phyloP scores from a whole-genome alignment of 2,888 invertebrate species.

The Alloscopus bannaensis region DNA sequence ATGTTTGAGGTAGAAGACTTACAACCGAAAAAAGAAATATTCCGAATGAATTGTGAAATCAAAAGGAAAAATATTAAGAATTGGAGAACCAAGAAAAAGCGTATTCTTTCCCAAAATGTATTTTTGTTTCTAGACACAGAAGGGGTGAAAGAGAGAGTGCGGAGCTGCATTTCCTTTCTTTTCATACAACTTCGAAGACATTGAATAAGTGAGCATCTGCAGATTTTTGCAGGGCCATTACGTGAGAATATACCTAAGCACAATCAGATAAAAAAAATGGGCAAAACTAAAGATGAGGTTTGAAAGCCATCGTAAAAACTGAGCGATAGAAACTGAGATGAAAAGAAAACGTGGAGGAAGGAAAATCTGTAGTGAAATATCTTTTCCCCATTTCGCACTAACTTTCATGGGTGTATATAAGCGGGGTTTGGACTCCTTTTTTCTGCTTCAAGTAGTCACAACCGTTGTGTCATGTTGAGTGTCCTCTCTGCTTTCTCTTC shows the following conservation, averaged over 20 bases:
- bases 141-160: too few species aligned
- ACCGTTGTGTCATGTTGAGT: slow-evolving; percentile 52
- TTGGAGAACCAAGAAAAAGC: too few species aligned
- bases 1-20: too few species aligned
- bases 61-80: too few species aligned
- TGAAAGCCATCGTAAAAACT: neutral
- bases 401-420: slow-evolving; percentile 22
- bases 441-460: slow-evolving; percentile 44
- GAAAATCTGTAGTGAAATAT: too few species aligned
- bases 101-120: too few species aligned
- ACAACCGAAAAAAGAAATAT: too few species aligned
- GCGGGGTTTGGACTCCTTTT: slow-evolving; percentile 10
- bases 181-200: too few species aligned
- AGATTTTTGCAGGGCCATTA: slow-evolving; percentile 32
- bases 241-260: slow-evolving; percentile 4
- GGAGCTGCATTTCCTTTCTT: too few species aligned
- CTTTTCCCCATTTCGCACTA: slow-evolving; percentile 1
- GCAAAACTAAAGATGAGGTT: slow-evolving; percentile 19
- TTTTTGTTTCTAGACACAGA: too few species aligned
- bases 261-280: slow-evolving; percentile 5
- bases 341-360: neutral
- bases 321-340: neutral
- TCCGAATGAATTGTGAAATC: too few species aligned
- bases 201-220: slow-evolving; percentile 25
- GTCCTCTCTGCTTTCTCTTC: slow-evolving; percentile 33